phyloP scores from a whole-genome alignment of 2,888 invertebrate genomes.

The Spisula subtruncata region DNA sequence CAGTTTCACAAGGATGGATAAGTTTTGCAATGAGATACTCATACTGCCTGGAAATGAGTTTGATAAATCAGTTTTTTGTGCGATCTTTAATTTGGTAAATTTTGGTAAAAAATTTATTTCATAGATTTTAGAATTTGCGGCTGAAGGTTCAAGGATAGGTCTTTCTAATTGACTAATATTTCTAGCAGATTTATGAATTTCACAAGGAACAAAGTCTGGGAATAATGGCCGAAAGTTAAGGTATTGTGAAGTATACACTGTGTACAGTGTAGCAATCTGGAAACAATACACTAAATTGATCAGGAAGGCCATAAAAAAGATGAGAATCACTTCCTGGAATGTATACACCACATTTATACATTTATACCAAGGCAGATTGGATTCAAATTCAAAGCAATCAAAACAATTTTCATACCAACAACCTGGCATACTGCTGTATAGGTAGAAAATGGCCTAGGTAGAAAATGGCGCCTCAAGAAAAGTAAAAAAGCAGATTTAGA shows the following conservation, averaged over 20 bases:
- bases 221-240: too few species aligned
- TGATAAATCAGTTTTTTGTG: too few species aligned
- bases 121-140: too few species aligned
- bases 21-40: too few species aligned
- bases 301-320: constrained; percentile 20
- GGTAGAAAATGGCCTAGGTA: constrained; percentile 14
- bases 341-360: background rate
- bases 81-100: too few species aligned
- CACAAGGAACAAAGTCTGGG: too few species aligned
- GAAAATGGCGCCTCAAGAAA: background rate
- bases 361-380: background rate
- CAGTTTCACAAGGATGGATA: background rate
- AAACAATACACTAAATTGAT: constrained; percentile 24
- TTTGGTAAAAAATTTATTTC: too few species aligned
- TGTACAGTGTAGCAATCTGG: constrained; percentile 3
- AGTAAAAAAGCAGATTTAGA: background rate
- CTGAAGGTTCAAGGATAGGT: too few species aligned
- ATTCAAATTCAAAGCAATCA: constrained; percentile 19
- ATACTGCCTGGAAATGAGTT: background rate
- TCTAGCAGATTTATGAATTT: too few species aligned
- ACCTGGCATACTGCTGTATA: background rate
- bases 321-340: constrained; percentile 10
- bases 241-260: too few species aligned
- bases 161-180: too few species aligned
- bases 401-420: background rate